Evolutionary conservation across 1,140 invertebrate species (phyloP).

Genomic region (Calephelis virginiensis): DNA sequence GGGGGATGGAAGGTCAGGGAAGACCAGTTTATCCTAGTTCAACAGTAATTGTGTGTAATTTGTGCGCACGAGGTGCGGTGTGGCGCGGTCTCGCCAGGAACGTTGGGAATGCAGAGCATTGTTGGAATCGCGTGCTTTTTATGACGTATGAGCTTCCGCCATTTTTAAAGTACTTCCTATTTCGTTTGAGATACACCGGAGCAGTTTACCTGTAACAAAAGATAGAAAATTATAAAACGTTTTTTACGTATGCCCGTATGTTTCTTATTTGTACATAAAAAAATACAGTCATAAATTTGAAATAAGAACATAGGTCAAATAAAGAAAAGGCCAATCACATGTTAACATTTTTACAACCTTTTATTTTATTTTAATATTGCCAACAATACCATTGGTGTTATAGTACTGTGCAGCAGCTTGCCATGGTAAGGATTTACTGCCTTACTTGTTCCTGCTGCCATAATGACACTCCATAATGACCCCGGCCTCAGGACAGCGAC

Average conservation of each 20-base stretch:
- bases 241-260: background rate
- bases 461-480: too few relatives aligned
- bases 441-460: too few relatives aligned
- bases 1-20: conserved; percentile 25
- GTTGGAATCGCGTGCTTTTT: conserved; percentile 33
- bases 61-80: conserved; percentile 55
- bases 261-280: too few relatives aligned
- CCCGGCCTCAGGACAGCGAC: too few relatives aligned
- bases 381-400: too few relatives aligned
- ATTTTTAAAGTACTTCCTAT: conserved; percentile 3
- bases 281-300: too few relatives aligned
- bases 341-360: too few relatives aligned
- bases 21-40: conserved; percentile 40
- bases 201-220: conserved; percentile 3
- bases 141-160: conserved; percentile 28
- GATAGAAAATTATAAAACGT: background rate
- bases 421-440: too few relatives aligned
- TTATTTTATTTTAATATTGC: too few relatives aligned
- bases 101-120: conserved; percentile 39
- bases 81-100: conserved; percentile 43
- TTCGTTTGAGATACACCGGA: background rate
- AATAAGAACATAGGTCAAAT: too few relatives aligned
- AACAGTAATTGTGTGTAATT: conserved; percentile 61
- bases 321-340: too few relatives aligned
- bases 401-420: too few relatives aligned